phyloP scores from a whole-genome alignment of 2,113 vertebrate genomes.

The Pterocles burchelli region DNA sequence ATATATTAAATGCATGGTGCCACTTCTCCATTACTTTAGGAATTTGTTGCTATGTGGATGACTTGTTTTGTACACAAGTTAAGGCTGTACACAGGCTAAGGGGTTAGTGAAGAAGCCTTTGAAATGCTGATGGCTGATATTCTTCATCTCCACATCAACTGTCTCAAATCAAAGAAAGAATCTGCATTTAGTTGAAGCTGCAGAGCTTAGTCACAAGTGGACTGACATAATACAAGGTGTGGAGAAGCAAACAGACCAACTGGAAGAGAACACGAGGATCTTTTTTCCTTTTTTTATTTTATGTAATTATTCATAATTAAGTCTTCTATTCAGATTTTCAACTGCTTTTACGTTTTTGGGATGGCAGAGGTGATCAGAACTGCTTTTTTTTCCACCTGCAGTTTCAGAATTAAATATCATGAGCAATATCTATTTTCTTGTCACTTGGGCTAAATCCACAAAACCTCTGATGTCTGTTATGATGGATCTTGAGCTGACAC shows the following conservation, averaged over 20 bases:
- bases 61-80: not conserved
- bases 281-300: not conserved
- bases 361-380: not conserved
- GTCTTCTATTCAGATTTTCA: not conserved
- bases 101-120: not conserved
- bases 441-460: not conserved
- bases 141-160: not conserved
- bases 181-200: not conserved
- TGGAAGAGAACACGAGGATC: not conserved
- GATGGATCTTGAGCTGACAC: not conserved
- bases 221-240: not conserved
- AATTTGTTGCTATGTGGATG: not conserved
- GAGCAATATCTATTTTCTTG: not conserved
- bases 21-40: not conserved
- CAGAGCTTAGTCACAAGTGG: not conserved
- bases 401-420: not conserved
- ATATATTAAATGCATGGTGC: not conserved
- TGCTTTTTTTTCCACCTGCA: not conserved
- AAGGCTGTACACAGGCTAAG: not conserved
- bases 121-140: not conserved
- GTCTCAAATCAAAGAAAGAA: not conserved
- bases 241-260: not conserved
- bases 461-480: not conserved
- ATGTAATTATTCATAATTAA: not conserved
- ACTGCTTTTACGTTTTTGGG: not conserved